Evolutionary conservation across 2,113 vertebrate species (phyloP).

Genomic region (Erythrocebus patas): DNA sequence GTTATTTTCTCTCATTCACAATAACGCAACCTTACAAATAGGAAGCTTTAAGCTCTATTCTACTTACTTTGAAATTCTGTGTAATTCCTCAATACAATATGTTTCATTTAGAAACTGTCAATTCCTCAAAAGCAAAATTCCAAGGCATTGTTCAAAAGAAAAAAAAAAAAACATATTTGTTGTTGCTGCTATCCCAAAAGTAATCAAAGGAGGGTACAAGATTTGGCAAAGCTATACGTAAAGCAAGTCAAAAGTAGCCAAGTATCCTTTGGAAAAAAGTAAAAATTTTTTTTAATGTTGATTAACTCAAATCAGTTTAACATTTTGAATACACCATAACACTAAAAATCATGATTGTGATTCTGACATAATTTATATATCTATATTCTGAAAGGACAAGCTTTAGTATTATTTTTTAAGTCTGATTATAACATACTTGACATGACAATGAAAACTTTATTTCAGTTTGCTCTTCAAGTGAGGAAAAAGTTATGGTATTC

Average conservation of each 20-base stretch:
- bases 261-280: neutral
- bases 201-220: neutral
- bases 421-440: neutral
- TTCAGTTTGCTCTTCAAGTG: neutral
- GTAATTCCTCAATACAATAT: constrained; percentile 68
- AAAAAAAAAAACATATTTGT: constrained; percentile 55
- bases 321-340: neutral
- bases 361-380: neutral
- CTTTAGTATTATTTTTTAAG: neutral
- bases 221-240: constrained; percentile 39
- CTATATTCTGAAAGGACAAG: neutral
- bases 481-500: neutral
- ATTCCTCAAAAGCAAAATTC: constrained; percentile 72
- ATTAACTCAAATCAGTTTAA: neutral
- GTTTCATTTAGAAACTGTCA: constrained; percentile 75
- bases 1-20: constrained; percentile 58
- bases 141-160: constrained; percentile 63
- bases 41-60: constrained; percentile 69
- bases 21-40: constrained; percentile 62
- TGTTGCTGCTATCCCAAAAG: neutral
- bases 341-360: neutral
- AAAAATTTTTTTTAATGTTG: neutral
- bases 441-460: neutral
- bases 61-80: constrained; percentile 72
- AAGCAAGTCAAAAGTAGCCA: constrained; percentile 38